These are phyloP conservation scores for Lithobates sylvaticus DNA, from an alignment of 2,797 vertebrate genomes.

Conservation along the genomic window DNA sequence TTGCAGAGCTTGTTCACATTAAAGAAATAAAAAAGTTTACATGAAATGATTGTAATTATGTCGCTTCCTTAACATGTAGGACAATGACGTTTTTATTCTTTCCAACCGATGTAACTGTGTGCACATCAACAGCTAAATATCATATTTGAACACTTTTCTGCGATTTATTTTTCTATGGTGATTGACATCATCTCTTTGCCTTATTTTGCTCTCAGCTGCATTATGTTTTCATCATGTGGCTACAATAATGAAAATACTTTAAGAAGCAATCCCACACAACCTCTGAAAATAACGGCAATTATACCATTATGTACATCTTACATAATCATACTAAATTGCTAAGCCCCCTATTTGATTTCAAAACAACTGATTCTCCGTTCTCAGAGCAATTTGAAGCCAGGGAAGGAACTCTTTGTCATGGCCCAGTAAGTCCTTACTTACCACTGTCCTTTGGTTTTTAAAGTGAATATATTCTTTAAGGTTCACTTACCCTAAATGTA, in stretches of 20 bases:
- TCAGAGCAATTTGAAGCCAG: constrained; percentile 42
- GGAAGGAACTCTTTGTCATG: constrained; percentile 50
- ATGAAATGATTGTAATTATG: constrained; percentile 26
- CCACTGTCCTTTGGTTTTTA: constrained; percentile 34
- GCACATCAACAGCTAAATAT: constrained; percentile 50
- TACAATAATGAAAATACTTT: constrained; percentile 60
- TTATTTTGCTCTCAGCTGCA: constrained; percentile 54
- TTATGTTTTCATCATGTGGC: constrained; percentile 62
- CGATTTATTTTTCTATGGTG: constrained; percentile 56
- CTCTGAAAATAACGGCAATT: constrained; percentile 61
- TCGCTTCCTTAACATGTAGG: not conserved
- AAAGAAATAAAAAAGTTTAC: constrained; percentile 14
- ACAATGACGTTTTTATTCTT: constrained; percentile 53
- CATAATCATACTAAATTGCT: constrained; percentile 63
- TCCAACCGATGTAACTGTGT: constrained; percentile 14
- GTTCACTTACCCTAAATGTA: constrained; percentile 43
- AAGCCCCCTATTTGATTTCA: constrained; percentile 61
- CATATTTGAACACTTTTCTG: constrained; percentile 50
- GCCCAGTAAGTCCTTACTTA: constrained; percentile 50
- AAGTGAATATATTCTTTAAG: constrained; percentile 28
- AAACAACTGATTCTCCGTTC: constrained; percentile 59
- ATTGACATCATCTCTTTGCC: constrained; percentile 54
- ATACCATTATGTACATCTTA: constrained; percentile 63
- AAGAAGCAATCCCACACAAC: constrained; percentile 57
- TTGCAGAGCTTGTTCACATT: not conserved